phyloP scores from a whole-genome alignment of 1,140 invertebrate genomes.

The Elymnias hypermnestra region DNA sequence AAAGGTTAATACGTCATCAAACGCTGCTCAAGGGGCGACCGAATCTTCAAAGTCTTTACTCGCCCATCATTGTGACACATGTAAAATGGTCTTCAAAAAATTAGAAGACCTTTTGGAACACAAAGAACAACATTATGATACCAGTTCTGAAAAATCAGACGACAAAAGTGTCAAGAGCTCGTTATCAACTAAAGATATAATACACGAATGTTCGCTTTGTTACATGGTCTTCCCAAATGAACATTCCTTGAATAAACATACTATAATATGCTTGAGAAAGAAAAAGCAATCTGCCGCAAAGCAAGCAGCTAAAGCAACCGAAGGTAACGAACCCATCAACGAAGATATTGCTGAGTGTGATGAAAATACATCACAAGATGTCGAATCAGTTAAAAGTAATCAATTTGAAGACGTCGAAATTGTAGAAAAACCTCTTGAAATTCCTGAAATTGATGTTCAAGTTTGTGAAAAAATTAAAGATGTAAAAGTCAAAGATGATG shows the following conservation, averaged over 20 bases:
- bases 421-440: conserved; percentile 13
- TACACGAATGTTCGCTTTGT: conserved; percentile 72
- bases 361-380: conserved; percentile 10
- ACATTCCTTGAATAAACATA: conserved; percentile 69
- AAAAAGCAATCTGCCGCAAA: conserved; percentile 58
- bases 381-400: background rate
- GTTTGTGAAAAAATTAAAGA: background rate
- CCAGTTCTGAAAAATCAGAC: conserved; percentile 62
- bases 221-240: conserved; percentile 76
- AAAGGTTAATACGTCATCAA: conserved; percentile 32
- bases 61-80: conserved; percentile 58
- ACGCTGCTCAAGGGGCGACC: conserved; percentile 7
- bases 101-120: conserved; percentile 68
- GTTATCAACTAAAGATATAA: conserved; percentile 69
- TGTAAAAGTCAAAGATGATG: conserved; percentile 14
- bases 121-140: conserved; percentile 68
- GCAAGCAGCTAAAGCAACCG: conserved; percentile 24
- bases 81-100: conserved; percentile 70
- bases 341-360: conserved; percentile 16
- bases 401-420: conserved; percentile 9
- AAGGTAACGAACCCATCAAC: conserved; percentile 18
- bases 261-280: conserved; percentile 59
- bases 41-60: conserved; percentile 24
- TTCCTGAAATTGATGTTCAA: background rate
- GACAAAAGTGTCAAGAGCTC: conserved; percentile 62